phyloP scores from a whole-genome alignment of 2,888 invertebrate species.

The Bursaphelenchus okinawaensis region DNA sequence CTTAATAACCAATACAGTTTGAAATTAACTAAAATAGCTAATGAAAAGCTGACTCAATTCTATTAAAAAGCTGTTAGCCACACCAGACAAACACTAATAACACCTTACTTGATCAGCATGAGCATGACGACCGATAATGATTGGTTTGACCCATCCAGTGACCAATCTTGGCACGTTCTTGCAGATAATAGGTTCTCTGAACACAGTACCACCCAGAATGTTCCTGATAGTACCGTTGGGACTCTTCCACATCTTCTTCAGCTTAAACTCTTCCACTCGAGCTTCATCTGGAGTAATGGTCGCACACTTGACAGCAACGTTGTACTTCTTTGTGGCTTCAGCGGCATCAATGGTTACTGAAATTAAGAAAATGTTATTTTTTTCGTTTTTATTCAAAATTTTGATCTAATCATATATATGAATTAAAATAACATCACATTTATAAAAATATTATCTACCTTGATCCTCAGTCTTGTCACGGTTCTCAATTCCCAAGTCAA shows the following conservation, averaged over 20 bases:
- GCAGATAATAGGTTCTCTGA: conserved; percentile 64
- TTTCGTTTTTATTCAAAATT: no score
- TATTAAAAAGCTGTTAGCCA: no score
- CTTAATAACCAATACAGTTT: not conserved
- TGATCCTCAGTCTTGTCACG: conserved; percentile 88
- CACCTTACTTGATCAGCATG: conserved; percentile 73
- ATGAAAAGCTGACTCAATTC: no score
- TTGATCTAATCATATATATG: no score
- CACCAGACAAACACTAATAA: not conserved
- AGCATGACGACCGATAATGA: conserved; percentile 89
- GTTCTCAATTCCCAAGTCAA: conserved; percentile 88
- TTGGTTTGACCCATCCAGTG: conserved; percentile 87
- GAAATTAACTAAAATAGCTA: not conserved
- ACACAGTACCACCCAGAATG: conserved; percentile 64
- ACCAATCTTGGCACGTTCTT: conserved; percentile 86
- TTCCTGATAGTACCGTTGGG: conserved; percentile 65
- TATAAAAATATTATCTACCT: conserved; percentile 56
- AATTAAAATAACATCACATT: not conserved
- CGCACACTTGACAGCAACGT: conserved; percentile 95
- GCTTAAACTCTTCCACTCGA: conserved; percentile 63
- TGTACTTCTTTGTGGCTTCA: conserved; percentile 89
- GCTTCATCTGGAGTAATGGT: conserved; percentile 82
- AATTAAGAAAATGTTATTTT: conserved; percentile 19
- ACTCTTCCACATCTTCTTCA: conserved; percentile 65
- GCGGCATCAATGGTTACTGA: conserved; percentile 89